phyloP scores from a whole-genome alignment of 2,888 invertebrate genomes.

The Andrena chrysosceles region DNA sequence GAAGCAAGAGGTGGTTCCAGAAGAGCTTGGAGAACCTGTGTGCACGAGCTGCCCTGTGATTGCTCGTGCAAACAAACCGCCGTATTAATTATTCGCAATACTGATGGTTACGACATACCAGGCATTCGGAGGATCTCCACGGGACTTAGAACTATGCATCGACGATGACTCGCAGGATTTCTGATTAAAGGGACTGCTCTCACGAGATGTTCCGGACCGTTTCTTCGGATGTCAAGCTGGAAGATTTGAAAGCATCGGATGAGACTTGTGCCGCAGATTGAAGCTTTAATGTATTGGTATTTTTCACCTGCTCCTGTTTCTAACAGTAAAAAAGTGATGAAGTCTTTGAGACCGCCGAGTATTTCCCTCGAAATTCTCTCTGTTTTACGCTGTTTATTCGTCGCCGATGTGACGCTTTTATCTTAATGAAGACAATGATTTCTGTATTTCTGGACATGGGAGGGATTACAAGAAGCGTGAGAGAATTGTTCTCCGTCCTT shows the following conservation, averaged over 20 bases:
- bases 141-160: slow-evolving; percentile 43
- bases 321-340: background rate
- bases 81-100: slow-evolving; percentile 81
- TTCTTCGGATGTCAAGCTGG: background rate
- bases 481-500: slow-evolving; percentile 21
- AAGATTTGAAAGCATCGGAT: background rate
- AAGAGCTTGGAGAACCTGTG: slow-evolving; percentile 48
- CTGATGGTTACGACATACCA: slow-evolving; percentile 67
- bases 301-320: background rate
- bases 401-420: background rate
- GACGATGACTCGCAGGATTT: slow-evolving; percentile 56
- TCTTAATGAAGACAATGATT: background rate
- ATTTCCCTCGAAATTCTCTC: no score
- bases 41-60: slow-evolving; percentile 62
- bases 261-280: background rate
- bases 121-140: slow-evolving; percentile 44
- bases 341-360: background rate
- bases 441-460: no score
- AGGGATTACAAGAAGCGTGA: background rate
- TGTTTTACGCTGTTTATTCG: background rate
- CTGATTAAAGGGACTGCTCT: slow-evolving; percentile 13
- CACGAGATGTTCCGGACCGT: background rate
- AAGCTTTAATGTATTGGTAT: background rate
- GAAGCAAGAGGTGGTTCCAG: slow-evolving; percentile 40
- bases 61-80: slow-evolving; percentile 78